A percentile compares a stretch with the other conserved stretches of the same genome.
Evolutionary conservation across 2,113 vertebrate genomes (phyloP).

Genomic region (Chlorocebus sabaeus): DNA sequence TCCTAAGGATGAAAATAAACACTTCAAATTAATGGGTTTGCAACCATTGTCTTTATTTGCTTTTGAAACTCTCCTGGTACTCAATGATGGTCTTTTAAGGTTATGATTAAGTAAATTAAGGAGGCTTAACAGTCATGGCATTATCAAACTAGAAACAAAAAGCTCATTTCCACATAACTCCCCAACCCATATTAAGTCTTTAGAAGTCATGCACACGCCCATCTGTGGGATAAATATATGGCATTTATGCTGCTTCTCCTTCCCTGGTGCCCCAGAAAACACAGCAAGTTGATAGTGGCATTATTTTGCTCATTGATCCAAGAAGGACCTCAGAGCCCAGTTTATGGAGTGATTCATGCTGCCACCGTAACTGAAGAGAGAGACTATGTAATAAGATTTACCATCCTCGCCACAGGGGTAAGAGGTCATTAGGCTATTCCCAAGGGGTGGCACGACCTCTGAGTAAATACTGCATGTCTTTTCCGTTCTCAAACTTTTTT

Average conservation of each 20-base stretch:
- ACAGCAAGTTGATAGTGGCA: neutral
- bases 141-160: neutral
- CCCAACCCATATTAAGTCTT: neutral
- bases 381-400: neutral
- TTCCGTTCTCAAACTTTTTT: neutral
- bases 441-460: neutral
- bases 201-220: neutral
- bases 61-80: neutral
- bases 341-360: neutral
- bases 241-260: neutral
- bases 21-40: neutral
- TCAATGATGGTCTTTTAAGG: neutral
- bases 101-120: neutral
- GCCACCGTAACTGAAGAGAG: neutral
- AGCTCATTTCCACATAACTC: neutral
- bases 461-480: neutral
- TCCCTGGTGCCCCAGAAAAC: neutral
- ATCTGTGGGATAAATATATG: neutral
- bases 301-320: neutral
- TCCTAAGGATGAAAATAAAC: conserved; percentile 31
- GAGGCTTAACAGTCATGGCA: neutral
- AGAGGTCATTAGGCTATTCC: neutral
- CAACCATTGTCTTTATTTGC: neutral
- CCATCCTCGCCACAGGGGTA: neutral
- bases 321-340: neutral